Evolutionary conservation across 2,888 invertebrate genomes (phyloP), one percentile per base, ranked within the genome.

Genomic region (Rhodophaea formosa): DNA sequence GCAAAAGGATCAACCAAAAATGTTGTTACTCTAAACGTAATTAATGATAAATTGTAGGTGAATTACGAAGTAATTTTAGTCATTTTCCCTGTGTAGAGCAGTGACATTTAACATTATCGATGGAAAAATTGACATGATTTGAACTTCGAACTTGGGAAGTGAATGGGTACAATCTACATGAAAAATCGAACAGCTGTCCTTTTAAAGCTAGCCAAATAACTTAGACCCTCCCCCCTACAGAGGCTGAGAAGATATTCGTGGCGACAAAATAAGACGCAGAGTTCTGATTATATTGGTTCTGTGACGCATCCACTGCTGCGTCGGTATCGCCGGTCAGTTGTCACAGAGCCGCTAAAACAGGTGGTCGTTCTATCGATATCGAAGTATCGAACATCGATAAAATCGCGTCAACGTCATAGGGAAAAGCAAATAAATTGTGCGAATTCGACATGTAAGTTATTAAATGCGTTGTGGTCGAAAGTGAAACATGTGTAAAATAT

Each of bases 371-470:
- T 55, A 63, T 69, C 67, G 68, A 71, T 70, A 69, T 72, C 75
- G 72, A 75, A 70, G 66, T 60, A 39, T 64, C 35, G 35, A 70
- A 66, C 59, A 39, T 64, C 35, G 35, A 51, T 51, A 51, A 51
- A 61, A 59, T 60, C 58, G 59, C 59, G 62, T 66, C 75, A 74
- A 75, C 72, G 72, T 71, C 72, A 72, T 63, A 65, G 43, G 58
- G 60, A 63, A 65, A 63, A 68, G 72, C 72, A 70, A 74, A 75
- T 75, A 79, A 68, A 74, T 69, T 62, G 73, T 61, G 58, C 56
- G 56, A 65, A 56, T 68, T 69, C 73, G 77, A 71, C 66, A 79
- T 82, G 80, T 73, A 73, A 71, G 68, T 70, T 72, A 70, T 68
- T 66, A 57, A 46, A 29, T 43, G 51, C 55, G 56, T 57, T 62